Percentiles rank a stretch among this genome's conserved stretches.
phyloP scores from a whole-genome alignment of 2,888 invertebrate species.

The Philopedon plagiatum region DNA sequence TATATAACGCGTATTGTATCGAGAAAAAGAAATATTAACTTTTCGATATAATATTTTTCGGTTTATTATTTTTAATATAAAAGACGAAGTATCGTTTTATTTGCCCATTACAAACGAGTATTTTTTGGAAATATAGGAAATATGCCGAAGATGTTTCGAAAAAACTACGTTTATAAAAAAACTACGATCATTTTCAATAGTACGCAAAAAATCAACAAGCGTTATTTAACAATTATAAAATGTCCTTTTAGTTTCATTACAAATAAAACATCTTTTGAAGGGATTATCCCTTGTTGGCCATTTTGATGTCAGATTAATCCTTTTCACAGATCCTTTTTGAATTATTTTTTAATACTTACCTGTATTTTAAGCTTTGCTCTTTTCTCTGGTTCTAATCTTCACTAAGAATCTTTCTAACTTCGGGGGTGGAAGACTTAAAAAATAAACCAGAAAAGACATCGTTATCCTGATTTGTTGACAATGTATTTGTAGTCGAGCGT shows the following conservation, averaged over 20 bases:
- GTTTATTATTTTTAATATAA: too few relatives aligned
- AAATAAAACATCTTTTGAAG: background rate
- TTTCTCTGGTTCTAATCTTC: slow-evolving; percentile 29
- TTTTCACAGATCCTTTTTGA: slow-evolving; percentile 29
- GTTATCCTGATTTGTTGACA: slow-evolving; percentile 36
- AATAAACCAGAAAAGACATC: slow-evolving; percentile 17
- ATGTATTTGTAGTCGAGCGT: slow-evolving; percentile 6
- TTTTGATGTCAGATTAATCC: slow-evolving; percentile 35
- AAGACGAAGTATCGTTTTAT: too few relatives aligned
- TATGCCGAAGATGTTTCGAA: too few relatives aligned
- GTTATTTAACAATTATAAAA: slow-evolving; percentile 6
- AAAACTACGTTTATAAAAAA: too few relatives aligned
- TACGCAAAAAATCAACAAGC: background rate
- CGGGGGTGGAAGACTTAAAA: slow-evolving; percentile 28
- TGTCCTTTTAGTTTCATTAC: background rate
- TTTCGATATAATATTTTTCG: too few relatives aligned
- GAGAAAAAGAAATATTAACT: too few relatives aligned
- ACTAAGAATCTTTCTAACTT: slow-evolving; percentile 29
- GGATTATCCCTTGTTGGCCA: slow-evolving; percentile 26
- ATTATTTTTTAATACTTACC: slow-evolving; percentile 36
- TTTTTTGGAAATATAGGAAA: too few relatives aligned
- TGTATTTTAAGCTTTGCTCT: slow-evolving; percentile 42
- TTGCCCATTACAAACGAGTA: too few relatives aligned
- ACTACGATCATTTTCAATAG: too few relatives aligned
- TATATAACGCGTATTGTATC: too few relatives aligned